Evolutionary conservation across 1,140 invertebrate genomes (phyloP), one percentile per base, ranked within the genome.

Genomic region (Vanessa tameamea): DNA sequence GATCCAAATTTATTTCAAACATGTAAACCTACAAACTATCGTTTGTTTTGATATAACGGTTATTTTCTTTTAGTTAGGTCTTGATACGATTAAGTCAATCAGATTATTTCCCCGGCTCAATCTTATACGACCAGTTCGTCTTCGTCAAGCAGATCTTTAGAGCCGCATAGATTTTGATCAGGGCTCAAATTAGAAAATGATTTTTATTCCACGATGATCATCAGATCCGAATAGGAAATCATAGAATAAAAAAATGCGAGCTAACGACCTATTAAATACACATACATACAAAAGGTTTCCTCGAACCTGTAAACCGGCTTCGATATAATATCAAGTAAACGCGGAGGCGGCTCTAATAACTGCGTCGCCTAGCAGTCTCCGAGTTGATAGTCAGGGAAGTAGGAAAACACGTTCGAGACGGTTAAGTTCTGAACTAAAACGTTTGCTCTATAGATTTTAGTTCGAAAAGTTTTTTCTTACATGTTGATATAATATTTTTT

Each of bases 1-100:
- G 14, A 16, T 69, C 66, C 66, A 69, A 69, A 23, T 57, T 59
- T n/a, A 43, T 53, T 31, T 61, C 23, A 26, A 31, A 61, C 20
- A 61, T 61, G 31, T 61, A 6, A 61, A 61, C 4, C 23, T 37
- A 37, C 26, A 15, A 37, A 37, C 16, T 61, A 53, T n/a, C n/a
- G 8, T 16, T 53, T 53, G n/a, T 53, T 53, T 53, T 43, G 37
- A 11, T 7, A 16, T 20, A 53, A 53, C 48, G 13, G 15, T 53
- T n/a, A n/a, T 16, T 53, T 50, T 50, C 13, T 14, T 50, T n/a
- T 50, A 14, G 48, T 50, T 50, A n/a, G 1, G 1, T 50, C 12
- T 15, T 0, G 12, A 50, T 50, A 43, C 7, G 6, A 43, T 43
- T 37, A 37, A 37, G 7, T 9, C 37, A 43, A 9, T 11, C 37